Percentiles rank a stretch among this genome's conserved stretches.
Evolutionary conservation across 1,140 invertebrate genomes (phyloP).

Genomic region (Drosophila guanche): DNA sequence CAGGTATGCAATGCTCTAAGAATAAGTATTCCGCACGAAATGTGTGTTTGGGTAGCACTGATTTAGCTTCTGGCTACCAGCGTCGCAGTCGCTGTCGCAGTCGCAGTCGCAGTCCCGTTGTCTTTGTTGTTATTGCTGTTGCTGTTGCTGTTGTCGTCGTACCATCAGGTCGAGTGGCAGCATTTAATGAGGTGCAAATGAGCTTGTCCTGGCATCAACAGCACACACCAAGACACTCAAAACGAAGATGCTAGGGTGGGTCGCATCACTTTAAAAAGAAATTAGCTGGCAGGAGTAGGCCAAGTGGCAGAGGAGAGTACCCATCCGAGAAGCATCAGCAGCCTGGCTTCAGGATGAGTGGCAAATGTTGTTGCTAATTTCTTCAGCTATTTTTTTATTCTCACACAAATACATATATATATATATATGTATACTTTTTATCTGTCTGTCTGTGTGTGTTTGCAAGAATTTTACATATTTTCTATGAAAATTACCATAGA

Average conservation of each 20-base stretch:
- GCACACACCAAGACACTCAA: conserved; percentile 13
- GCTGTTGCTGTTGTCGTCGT: conserved; percentile 22
- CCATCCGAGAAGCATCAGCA: conserved; percentile 24
- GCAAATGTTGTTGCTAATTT: conserved; percentile 79
- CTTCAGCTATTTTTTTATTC: conserved; percentile 55
- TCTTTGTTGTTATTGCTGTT: conserved; percentile 30
- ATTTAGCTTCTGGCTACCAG: conserved; percentile 32
- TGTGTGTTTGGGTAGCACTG: conserved; percentile 40
- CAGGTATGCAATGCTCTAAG: no score
- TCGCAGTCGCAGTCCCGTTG: conserved; percentile 16
- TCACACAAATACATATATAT: not conserved
- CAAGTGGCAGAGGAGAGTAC: conserved; percentile 60
- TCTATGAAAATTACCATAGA: conserved; percentile 79
- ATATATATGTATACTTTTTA: not conserved
- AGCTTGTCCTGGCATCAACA: conserved; percentile 68
- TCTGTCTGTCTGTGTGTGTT: conserved; percentile 19
- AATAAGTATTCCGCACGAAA: conserved; percentile 15
- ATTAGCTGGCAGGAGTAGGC: conserved; percentile 79
- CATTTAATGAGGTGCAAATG: conserved; percentile 83
- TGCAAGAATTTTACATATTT: conserved; percentile 72
- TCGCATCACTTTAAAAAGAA: conserved; percentile 78
- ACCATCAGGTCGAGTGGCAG: conserved; percentile 77
- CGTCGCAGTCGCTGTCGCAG: not conserved
- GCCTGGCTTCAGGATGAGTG: conserved; percentile 47
- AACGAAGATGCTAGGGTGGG: conserved; percentile 22